Percentiles rank a stretch among this genome's conserved stretches.
Conservation (phyloP, 2,797 vertebrate genomes). For the Anisognathus igniventris region DNA sequence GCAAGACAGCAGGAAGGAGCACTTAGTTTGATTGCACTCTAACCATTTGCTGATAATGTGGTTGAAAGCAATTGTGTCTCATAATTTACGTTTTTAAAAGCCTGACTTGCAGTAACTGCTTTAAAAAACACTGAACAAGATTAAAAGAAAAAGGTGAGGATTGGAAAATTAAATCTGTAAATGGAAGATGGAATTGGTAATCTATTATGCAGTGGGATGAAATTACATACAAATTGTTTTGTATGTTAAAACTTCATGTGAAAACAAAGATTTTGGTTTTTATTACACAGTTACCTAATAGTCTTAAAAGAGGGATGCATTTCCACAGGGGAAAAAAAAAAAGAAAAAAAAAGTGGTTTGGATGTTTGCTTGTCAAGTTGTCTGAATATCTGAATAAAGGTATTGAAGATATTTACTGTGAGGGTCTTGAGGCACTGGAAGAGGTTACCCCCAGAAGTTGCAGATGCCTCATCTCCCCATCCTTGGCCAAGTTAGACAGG, state of each 20-base stretch:
- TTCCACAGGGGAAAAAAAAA: not conserved
- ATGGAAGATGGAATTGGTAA: not conserved
- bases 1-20: slow-evolving; percentile 26
- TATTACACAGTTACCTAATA: not conserved
- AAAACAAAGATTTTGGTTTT: slow-evolving; percentile 4
- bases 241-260: not conserved
- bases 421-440: fast-evolving
- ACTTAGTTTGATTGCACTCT: slow-evolving; percentile 59
- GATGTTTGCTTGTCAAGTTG: not conserved
- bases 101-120: slow-evolving; percentile 12
- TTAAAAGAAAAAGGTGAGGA: not conserved
- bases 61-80: slow-evolving; percentile 32
- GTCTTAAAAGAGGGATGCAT: not conserved
- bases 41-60: slow-evolving; percentile 26
- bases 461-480: fast-evolving
- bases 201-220: not conserved
- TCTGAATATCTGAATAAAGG: not conserved
- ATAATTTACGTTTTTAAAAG: slow-evolving; percentile 46
- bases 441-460: not conserved
- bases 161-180: slow-evolving; percentile 20
- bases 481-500: not conserved
- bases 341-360: not conserved
- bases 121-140: slow-evolving; percentile 27
- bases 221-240: not conserved
- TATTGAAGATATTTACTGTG: not conserved